Evolutionary conservation across 2,113 vertebrate species (phyloP).

Genomic region (Ochotona princeps): DNA sequence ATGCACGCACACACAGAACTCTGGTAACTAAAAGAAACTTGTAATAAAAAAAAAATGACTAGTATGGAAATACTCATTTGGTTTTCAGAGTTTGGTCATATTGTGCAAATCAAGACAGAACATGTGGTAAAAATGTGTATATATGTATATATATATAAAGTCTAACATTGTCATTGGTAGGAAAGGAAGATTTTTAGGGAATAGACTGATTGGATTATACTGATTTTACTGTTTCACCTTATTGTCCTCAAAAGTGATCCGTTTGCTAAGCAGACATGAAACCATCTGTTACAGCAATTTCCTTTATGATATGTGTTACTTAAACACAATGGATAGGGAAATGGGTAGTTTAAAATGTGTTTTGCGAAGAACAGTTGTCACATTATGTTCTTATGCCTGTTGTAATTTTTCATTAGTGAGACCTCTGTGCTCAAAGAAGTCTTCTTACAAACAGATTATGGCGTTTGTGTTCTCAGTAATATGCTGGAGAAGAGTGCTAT

Average conservation of each 20-base stretch:
- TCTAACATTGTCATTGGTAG: slow-evolving; percentile 69
- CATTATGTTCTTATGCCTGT: slow-evolving; percentile 40
- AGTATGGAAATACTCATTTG: slow-evolving; percentile 70
- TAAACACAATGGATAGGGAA: slow-evolving; percentile 79
- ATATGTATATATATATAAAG: slow-evolving; percentile 71
- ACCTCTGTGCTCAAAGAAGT: slow-evolving; percentile 51
- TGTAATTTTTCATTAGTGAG: slow-evolving; percentile 78
- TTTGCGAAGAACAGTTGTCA: slow-evolving; percentile 73
- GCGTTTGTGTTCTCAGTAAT: slow-evolving; percentile 77
- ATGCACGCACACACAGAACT: background rate
- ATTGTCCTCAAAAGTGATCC: slow-evolving; percentile 81
- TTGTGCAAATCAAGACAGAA: slow-evolving; percentile 36
- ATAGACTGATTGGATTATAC: slow-evolving; percentile 72
- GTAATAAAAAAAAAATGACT: slow-evolving; percentile 78
- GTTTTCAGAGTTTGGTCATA: slow-evolving; percentile 72
- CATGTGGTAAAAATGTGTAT: slow-evolving; percentile 73
- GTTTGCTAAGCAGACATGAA: slow-evolving; percentile 70
- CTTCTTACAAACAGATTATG: slow-evolving; percentile 64
- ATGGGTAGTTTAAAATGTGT: slow-evolving; percentile 74
- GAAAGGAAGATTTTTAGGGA: slow-evolving; percentile 76
- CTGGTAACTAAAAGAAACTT: slow-evolving; percentile 53
- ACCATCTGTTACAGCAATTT: slow-evolving; percentile 77
- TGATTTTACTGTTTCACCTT: slow-evolving; percentile 76
- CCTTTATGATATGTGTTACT: slow-evolving; percentile 75
- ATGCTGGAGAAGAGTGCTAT: slow-evolving; percentile 73